phyloP scores from a whole-genome alignment of 2,113 vertebrate genomes.

The Pygoscelis antarcticus region DNA sequence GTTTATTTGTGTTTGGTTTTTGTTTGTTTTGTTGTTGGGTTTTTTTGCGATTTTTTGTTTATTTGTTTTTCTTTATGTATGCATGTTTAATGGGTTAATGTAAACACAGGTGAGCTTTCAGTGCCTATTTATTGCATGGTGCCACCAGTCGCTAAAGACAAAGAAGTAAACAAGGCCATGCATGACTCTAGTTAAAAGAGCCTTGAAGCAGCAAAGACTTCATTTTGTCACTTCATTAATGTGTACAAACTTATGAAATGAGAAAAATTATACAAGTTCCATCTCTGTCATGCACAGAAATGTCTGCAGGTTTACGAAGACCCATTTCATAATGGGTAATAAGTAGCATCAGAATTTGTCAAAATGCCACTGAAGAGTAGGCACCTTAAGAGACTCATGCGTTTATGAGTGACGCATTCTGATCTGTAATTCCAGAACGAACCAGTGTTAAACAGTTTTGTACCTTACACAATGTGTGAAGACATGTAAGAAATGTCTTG shows the following conservation, averaged over 20 bases:
- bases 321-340: background rate
- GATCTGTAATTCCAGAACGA: background rate
- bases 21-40: fast-evolving
- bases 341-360: background rate
- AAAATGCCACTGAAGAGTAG: background rate
- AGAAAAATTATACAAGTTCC: background rate
- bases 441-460: background rate
- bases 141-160: background rate
- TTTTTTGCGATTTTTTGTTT: background rate
- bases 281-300: background rate
- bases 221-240: background rate
- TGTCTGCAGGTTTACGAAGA: background rate
- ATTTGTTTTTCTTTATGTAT: background rate
- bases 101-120: background rate
- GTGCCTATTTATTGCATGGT: background rate
- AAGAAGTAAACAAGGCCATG: background rate
- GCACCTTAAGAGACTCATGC: background rate
- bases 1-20: background rate
- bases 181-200: background rate
- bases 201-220: background rate
- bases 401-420: background rate
- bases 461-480: background rate
- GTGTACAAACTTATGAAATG: background rate
- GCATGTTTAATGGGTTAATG: background rate
- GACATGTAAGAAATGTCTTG: no score